Percentiles rank a stretch among this genome's conserved stretches.
phyloP scores from a whole-genome alignment of 2,797 vertebrate genomes.

The Myoxocephalus aenaeus region DNA sequence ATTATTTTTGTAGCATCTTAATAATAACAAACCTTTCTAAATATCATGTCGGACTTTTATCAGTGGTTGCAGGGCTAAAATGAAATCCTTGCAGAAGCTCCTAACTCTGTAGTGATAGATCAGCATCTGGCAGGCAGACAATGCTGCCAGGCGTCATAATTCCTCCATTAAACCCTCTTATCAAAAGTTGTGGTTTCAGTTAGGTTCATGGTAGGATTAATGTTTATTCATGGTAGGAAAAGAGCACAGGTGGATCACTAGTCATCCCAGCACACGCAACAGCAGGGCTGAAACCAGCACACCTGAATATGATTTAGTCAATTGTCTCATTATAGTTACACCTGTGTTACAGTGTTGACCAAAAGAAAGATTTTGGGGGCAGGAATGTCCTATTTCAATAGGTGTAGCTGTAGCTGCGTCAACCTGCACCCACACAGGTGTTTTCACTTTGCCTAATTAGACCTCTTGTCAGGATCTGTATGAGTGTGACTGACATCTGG shows the following conservation, averaged over 20 bases:
- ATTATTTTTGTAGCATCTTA: neutral
- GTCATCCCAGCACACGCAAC: no score
- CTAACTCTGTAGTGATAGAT: neutral
- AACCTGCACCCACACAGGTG: conserved; percentile 1
- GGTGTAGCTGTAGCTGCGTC: neutral
- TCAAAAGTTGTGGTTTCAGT: conserved; percentile 7
- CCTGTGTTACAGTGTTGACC: neutral
- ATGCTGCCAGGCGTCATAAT: neutral
- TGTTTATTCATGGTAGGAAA: neutral
- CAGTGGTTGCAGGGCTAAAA: neutral
- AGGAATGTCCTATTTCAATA: neutral
- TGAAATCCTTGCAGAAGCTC: neutral
- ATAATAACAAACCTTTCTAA: neutral
- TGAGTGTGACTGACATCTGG: conserved; percentile 1
- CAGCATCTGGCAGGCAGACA: neutral
- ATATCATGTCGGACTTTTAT: neutral
- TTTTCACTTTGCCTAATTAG: neutral
- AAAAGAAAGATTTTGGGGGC: neutral
- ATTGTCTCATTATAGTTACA: neutral
- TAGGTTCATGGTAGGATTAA: neutral
- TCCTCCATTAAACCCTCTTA: no score
- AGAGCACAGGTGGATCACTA: neutral
- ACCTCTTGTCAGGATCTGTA: neutral
- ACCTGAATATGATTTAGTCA: neutral
- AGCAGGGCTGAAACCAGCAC: no score